Evolutionary conservation across 2,797 vertebrate species (phyloP), one percentile per base, ranked within the genome.

Genomic region (Gambelia wislizenii): DNA sequence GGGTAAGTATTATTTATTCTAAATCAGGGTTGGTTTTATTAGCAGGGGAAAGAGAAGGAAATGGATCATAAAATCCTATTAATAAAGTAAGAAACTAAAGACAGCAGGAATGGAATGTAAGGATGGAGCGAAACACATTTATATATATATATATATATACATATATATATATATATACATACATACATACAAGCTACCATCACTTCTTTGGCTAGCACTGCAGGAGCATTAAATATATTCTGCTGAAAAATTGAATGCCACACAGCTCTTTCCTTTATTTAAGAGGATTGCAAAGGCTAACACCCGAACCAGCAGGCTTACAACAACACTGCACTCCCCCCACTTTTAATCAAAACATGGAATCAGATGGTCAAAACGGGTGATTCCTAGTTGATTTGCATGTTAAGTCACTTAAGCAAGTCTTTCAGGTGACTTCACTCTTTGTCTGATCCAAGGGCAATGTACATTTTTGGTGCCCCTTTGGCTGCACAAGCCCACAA

Each of bases 271-370:
- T 88, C 90, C 86, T 94, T 67, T 88, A 91, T 92, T 91, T 92
- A 94, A 95, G 81, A 95, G 89, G 92, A 93, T 88, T 95, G 89
- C 2, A 87, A 95, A 93, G 81, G 86, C 93, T 95, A 93, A 92
- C 59, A 27, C 90, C 0, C 84, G 49, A 94, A 87, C 61, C 47
- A 94, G 79, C 83, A 92, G 56, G 91, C 89, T 92, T 72, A 85
- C 3, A 91, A 90, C 92, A 86, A 95, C 93, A 80, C 92, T 94
- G 81, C 47, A 44, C n/a, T 82, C 12, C 20, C 39, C 88, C 30
- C 39, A 76, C 75, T 94, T 95, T 95, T 96, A 95, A 96, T 96
- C 94, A 96, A 93, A 95, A 83, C 74, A 42, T 30, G 79, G 85
- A 92, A 95, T 96, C 92, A 94, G 91, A 91, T 93, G 92, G 94